Conservation (phyloP, 2,888 invertebrate species). For the Cantharis rufa region DNA sequence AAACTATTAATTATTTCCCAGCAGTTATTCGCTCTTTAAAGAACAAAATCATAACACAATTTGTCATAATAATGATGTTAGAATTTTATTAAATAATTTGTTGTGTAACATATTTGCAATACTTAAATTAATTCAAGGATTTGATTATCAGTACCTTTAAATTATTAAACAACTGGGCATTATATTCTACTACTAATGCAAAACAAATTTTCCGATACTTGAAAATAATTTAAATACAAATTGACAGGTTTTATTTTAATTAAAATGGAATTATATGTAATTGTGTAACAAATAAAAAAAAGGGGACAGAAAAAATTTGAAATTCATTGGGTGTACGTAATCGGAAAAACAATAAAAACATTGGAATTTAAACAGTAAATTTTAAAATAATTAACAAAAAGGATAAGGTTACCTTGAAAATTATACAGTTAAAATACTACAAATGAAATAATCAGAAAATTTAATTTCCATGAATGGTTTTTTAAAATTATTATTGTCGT, state of each 20-base stretch:
- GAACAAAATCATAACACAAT: not conserved
- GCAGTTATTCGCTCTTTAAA: not conserved
- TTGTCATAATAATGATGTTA: no score
- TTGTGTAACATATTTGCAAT: not conserved
- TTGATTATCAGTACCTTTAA: not conserved
- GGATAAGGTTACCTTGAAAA: not conserved
- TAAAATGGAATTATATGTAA: not conserved
- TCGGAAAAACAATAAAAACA: not conserved
- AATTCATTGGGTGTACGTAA: not conserved
- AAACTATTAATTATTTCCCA: not conserved
- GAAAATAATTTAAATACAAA: not conserved
- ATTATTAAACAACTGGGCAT: not conserved
- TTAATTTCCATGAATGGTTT: no score
- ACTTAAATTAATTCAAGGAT: not conserved
- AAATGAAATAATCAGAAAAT: no score
- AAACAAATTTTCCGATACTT: not conserved
- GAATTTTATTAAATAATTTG: not conserved
- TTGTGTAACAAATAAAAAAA: no score
- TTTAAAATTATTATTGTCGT: no score
- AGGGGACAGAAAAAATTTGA: no score
- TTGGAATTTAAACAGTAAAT: not conserved
- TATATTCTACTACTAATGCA: not conserved
- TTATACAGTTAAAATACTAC: not conserved
- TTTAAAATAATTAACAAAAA: not conserved
- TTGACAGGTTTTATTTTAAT: not conserved